A percentile compares a stretch with the other conserved stretches of the same genome.
Conservation (phyloP, 2,113 vertebrate species). For the Neolamprologus kungweensis region DNA sequence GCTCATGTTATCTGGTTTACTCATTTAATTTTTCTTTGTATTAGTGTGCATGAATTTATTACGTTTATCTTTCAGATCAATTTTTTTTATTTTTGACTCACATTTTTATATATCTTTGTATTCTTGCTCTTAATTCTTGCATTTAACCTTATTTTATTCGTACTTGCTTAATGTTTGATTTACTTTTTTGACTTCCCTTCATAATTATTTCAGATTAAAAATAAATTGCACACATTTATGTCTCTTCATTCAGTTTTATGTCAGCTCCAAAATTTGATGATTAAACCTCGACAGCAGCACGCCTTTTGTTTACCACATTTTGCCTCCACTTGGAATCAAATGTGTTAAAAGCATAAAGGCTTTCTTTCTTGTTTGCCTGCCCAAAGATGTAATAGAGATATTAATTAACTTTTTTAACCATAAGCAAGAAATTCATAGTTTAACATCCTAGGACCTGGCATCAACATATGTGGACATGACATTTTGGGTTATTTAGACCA, state of each 20-base stretch:
- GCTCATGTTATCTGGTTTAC: background rate
- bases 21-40: background rate
- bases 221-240: background rate
- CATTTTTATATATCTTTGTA: background rate
- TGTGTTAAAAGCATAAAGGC: rapidly evolving
- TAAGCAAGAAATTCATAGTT: rapidly evolving
- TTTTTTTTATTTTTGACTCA: background rate
- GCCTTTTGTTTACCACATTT: rapidly evolving
- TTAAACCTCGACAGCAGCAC: rapidly evolving
- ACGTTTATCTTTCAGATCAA: background rate
- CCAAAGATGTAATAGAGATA: rapidly evolving
- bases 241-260: background rate
- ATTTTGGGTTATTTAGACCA: no score
- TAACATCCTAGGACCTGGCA: no score
- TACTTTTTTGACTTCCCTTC: rapidly evolving
- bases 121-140: background rate
- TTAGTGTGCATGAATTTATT: background rate
- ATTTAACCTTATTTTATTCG: background rate
- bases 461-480: no score
- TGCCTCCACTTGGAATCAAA: rapidly evolving
- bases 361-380: rapidly evolving
- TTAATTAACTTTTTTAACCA: background rate
- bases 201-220: background rate
- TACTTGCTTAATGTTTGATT: background rate
- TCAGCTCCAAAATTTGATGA: rapidly evolving